Conservation (phyloP, 2,113 vertebrate species). For the Bucco capensis region DNA sequence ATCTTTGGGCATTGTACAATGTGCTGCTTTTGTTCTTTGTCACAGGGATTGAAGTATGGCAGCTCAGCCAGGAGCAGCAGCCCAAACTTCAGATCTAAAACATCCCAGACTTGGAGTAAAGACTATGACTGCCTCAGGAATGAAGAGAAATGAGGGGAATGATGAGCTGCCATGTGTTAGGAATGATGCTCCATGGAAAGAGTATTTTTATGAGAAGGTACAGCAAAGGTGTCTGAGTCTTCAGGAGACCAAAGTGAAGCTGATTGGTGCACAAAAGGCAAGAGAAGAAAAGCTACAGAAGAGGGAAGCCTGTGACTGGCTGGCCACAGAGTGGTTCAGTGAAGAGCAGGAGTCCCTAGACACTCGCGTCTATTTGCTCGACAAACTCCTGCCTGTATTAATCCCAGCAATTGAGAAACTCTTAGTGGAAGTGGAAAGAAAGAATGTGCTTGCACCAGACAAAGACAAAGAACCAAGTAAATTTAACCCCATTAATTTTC, state of each 20-base stretch:
- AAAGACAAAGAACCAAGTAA: neutral
- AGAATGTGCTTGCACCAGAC: constrained; percentile 48
- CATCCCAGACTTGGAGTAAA: neutral
- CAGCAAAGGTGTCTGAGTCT: constrained; percentile 64
- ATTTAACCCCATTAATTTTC: constrained; percentile 71
- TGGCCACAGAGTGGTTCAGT: constrained; percentile 73
- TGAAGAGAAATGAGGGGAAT: neutral
- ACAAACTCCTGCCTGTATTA: constrained; percentile 78
- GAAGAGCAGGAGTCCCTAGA: constrained; percentile 48
- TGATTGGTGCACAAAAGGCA: constrained; percentile 29
- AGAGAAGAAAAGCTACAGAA: constrained; percentile 41
- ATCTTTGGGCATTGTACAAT: neutral
- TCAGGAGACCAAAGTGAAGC: constrained; percentile 57
- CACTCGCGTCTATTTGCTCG: constrained; percentile 69
- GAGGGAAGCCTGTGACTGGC: constrained; percentile 41
- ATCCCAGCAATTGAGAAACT: constrained; percentile 71
- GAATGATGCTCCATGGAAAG: constrained; percentile 43
- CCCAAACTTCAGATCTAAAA: neutral
- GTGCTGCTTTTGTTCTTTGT: neutral
- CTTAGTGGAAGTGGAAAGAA: constrained; percentile 70
- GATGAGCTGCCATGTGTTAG: neutral
- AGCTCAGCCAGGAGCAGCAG: neutral
- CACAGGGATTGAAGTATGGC: constrained; percentile 20
- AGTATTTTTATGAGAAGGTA: constrained; percentile 57
- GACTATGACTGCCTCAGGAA: neutral